Evolutionary conservation across 1,140 invertebrate species (phyloP).

Genomic region (Drosophila nigrodunni): DNA sequence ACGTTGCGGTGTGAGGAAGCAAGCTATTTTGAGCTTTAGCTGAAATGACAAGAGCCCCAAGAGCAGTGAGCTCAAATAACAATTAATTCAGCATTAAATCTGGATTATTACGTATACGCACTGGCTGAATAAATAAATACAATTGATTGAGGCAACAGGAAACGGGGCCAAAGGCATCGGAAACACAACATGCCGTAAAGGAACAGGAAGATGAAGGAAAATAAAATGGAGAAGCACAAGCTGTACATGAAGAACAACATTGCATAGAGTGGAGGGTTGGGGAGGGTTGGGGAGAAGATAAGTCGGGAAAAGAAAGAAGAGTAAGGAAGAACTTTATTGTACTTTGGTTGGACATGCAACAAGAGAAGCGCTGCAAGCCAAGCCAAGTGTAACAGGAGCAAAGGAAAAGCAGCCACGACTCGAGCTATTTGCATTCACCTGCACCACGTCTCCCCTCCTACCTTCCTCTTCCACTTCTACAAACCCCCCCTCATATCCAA

Average conservation of each 20-base stretch:
- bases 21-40: constrained; percentile 28
- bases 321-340: constrained; percentile 49
- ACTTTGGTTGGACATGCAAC: constrained; percentile 48
- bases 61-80: constrained; percentile 5
- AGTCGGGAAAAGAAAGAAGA: constrained; percentile 9
- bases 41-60: background rate
- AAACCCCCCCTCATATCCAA: background rate
- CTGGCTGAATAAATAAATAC: constrained; percentile 27
- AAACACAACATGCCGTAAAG: constrained; percentile 17
- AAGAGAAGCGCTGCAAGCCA: constrained; percentile 47
- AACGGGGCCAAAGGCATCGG: constrained; percentile 36
- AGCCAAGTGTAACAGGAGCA: constrained; percentile 30
- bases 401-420: constrained; percentile 32
- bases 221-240: background rate
- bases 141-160: constrained; percentile 44
- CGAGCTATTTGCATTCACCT: constrained; percentile 32
- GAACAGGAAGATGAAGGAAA: constrained; percentile 2
- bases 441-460: background rate
- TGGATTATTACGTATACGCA: constrained; percentile 39
- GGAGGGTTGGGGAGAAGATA: constrained; percentile 3
- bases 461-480: background rate
- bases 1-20: constrained; percentile 11
- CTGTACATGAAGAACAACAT: constrained; percentile 16
- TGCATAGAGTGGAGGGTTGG: constrained; percentile 1
- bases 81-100: constrained; percentile 44